These are phyloP conservation scores for Laupala kohalensis DNA, from an alignment of 1,140 invertebrate genomes.

Conservation along the genomic window DNA sequence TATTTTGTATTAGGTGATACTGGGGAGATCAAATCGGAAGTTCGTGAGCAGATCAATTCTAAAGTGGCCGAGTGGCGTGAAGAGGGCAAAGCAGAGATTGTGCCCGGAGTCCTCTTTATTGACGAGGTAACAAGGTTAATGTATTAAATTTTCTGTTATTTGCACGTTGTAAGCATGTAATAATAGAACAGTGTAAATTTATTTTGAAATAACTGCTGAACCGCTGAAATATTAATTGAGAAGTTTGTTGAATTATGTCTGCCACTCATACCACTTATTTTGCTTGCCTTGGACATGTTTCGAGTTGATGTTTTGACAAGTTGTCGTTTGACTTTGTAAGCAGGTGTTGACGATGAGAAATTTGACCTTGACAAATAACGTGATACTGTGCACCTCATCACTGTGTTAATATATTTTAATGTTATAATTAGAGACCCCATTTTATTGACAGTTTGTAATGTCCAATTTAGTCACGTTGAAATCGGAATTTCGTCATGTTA, in stretches of 20 bases:
- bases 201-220: background rate
- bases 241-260: background rate
- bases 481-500: no score
- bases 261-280: no score
- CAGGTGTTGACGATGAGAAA: no score
- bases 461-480: no score
- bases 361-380: no score
- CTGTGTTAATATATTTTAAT: no score
- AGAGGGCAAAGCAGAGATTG: conserved; percentile 97
- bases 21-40: conserved; percentile 96
- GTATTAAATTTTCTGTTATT: background rate
- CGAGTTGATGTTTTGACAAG: no score
- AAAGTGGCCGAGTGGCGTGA: conserved; percentile 98
- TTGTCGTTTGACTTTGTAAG: no score
- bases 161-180: background rate
- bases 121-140: conserved; percentile 61
- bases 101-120: conserved; percentile 87
- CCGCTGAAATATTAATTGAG: background rate
- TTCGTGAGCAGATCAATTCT: conserved; percentile 95
- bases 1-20: conserved; percentile 64
- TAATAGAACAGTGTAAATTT: background rate
- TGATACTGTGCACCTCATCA: no score
- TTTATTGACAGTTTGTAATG: no score
- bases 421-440: no score
- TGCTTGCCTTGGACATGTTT: no score